Conservation (phyloP, 2,888 invertebrate species). For the Oeneis ivallda region DNA sequence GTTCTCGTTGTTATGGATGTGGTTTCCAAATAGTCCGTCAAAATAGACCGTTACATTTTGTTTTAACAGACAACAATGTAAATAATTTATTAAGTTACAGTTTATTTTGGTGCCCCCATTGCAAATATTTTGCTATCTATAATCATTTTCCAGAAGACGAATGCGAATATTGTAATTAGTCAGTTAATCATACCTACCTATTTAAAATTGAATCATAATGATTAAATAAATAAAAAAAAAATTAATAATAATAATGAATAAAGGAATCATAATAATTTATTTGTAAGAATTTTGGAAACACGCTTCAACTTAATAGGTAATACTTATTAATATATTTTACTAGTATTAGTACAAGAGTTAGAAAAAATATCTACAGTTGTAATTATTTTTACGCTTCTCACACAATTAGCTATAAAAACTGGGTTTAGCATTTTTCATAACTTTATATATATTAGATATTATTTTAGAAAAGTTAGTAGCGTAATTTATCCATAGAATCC, state of each 20-base stretch:
- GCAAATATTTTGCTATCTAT: not conserved
- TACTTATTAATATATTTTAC: constrained; percentile 3
- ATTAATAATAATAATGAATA: constrained; percentile 2
- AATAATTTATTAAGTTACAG: not conserved
- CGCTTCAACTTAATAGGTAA: constrained; percentile 3
- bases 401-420: constrained; percentile 3
- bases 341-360: constrained; percentile 3
- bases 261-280: constrained; percentile 1
- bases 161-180: constrained; percentile 3
- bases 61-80: not conserved
- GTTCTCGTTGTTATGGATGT: not conserved
- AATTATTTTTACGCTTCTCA: constrained; percentile 3
- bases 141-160: not conserved
- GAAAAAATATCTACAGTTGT: constrained; percentile 3
- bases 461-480: constrained; percentile 2
- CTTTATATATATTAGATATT: too few relatives aligned
- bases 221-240: too few relatives aligned
- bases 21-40: not conserved
- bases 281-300: constrained; percentile 3
- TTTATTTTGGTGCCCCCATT: not conserved
- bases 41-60: not conserved
- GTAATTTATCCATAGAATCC: constrained; percentile 3
- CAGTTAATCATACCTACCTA: constrained; percentile 3
- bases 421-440: constrained; percentile 3
- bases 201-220: constrained; percentile 3